phyloP scores from a whole-genome alignment of 2,113 vertebrate species.

The Thunnus thynnus region DNA sequence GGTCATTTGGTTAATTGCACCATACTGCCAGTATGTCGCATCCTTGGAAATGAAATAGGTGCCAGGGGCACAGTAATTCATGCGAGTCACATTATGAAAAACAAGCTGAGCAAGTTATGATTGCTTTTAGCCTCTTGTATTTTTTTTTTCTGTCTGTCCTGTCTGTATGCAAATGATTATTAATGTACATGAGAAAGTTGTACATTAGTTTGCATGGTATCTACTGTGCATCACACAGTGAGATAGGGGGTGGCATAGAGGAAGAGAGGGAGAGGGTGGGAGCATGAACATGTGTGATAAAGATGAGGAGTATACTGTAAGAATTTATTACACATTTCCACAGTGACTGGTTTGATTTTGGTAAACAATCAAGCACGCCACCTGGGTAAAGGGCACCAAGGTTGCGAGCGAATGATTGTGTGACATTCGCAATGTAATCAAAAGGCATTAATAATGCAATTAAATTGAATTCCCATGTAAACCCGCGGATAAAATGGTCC shows the following conservation, averaged over 20 bases:
- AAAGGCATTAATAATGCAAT: conserved; percentile 70
- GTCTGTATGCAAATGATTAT: conserved; percentile 64
- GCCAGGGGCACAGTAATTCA: conserved; percentile 69
- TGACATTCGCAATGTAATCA: conserved; percentile 65
- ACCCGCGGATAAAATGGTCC: conserved; percentile 46
- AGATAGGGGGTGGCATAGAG: conserved; percentile 1
- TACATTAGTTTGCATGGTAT: conserved; percentile 25
- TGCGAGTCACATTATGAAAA: conserved; percentile 61
- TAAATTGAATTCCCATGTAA: conserved; percentile 54
- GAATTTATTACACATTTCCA: conserved; percentile 39
- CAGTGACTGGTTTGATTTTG: conserved; percentile 53
- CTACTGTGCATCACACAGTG: conserved; percentile 9
- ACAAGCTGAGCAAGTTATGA: conserved; percentile 68
- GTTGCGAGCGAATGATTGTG: conserved; percentile 20
- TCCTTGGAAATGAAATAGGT: conserved; percentile 64
- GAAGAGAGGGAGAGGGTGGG: not conserved
- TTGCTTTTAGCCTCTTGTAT: conserved; percentile 63
- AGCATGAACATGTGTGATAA: no score
- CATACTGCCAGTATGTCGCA: conserved; percentile 63
- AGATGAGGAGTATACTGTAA: conserved; percentile 11
- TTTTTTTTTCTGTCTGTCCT: conserved; percentile 8
- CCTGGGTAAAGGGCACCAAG: conserved; percentile 36
- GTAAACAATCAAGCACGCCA: conserved; percentile 33
- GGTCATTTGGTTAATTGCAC: conserved; percentile 83
- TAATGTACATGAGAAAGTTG: conserved; percentile 45